Evolutionary conservation across 2,888 invertebrate genomes (phyloP), one percentile per base, ranked within the genome.

Genomic region (Melangyna quadrimaculata): DNA sequence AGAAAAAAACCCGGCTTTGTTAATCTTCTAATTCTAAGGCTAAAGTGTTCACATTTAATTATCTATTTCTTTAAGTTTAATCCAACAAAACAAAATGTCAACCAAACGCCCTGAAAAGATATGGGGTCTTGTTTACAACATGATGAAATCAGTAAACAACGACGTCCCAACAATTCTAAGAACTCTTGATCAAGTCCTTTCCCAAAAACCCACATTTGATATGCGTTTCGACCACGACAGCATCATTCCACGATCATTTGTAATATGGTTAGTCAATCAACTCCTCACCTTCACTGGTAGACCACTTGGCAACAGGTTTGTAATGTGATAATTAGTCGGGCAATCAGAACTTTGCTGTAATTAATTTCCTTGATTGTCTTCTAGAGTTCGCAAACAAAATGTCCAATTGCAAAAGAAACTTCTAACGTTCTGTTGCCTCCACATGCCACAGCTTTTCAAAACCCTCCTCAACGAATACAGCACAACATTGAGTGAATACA

Each of bases 51-150:
- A n/a, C n/a, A n/a, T 8, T 14, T 24, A 0, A 3, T 24, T 8
- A 3, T n/a, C 14, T 51, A 14, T 5, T 14, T 24, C 6, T 3
- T 27, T 27, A n/a, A 51, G 6, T 24, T 24, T 7, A 7, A 24
- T 14, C 14, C 5, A 12, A 14, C 14, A 17, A 43, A 19, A 17
- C 6, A 14, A 8, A 69, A 90, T 91, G 91, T 87, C 91, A n/a
- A 88, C 74, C 10, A 67, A 74, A 57, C 89, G 88, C 2, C 90
- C 90, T 0, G 90, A 89, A 71, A 91, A 91, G 75, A 91, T 91
- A 89, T 91, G 91, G 91, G 90, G 89, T 55, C 87, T 91, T 71
- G 87, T 91, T 3, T 91, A 91, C 79, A 90, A 88, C 65, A 83
- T 91, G 57, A 90, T 91, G 0, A 90, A 89, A 43, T 86, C 86